These are phyloP conservation scores for Heliothis virescens DNA, from an alignment of 1,140 invertebrate species.

Conservation along the genomic window DNA sequence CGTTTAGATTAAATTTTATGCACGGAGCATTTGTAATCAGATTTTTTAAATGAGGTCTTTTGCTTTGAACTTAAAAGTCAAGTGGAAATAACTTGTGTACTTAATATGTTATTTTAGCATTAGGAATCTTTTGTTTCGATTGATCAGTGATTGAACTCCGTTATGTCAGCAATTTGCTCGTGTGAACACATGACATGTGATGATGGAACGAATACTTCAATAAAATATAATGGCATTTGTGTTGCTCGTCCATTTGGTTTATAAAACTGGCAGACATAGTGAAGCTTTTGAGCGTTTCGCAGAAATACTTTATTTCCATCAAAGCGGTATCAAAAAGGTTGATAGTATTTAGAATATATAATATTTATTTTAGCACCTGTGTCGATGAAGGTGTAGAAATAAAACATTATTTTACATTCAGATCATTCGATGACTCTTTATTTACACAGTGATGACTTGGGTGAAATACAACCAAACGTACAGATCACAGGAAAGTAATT, in stretches of 20 bases:
- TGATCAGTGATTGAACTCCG: not conserved
- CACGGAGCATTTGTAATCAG: too few relatives aligned
- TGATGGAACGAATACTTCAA: conserved; percentile 10
- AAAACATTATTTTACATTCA: conserved; percentile 80
- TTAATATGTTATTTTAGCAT: too few relatives aligned
- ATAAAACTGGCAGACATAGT: conserved; percentile 7
- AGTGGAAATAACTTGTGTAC: too few relatives aligned
- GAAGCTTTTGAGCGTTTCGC: conserved; percentile 9
- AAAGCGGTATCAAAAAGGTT: not conserved
- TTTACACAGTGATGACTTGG: conserved; percentile 80
- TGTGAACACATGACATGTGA: not conserved
- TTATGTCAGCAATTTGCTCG: not conserved
- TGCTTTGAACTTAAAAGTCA: too few relatives aligned
- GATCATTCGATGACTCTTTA: conserved; percentile 85
- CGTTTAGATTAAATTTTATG: too few relatives aligned
- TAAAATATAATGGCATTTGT: not conserved
- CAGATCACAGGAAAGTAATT: conserved; percentile 74
- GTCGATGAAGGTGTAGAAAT: conserved; percentile 53
- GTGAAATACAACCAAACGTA: conserved; percentile 74
- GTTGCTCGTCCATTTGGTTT: conserved; percentile 3
- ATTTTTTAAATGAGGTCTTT: too few relatives aligned
- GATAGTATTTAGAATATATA: not conserved
- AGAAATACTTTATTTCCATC: conserved; percentile 11
- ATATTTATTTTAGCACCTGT: conserved; percentile 2
- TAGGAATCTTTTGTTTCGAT: too few relatives aligned